These are phyloP conservation scores for Rhinichthys osculus DNA, from an alignment of 2,797 vertebrate species.

Conservation along the genomic window DNA sequence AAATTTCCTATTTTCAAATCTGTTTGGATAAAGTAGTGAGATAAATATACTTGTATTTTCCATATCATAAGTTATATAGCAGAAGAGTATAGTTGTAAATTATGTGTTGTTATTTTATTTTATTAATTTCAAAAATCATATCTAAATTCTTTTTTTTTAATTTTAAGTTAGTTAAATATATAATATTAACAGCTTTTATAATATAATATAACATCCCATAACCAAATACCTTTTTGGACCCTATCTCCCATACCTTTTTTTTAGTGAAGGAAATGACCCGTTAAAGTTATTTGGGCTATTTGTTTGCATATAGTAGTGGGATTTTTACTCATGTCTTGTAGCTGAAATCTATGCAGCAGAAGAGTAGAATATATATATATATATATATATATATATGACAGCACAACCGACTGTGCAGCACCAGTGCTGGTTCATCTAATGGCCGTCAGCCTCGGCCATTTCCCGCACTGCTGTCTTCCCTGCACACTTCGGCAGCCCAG, in stretches of 20 bases:
- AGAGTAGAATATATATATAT: background rate
- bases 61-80: background rate
- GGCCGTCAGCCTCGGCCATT: slow-evolving; percentile 52
- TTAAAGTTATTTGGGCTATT: background rate
- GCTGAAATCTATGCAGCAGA: background rate
- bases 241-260: background rate
- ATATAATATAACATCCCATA: background rate
- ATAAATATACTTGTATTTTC: background rate
- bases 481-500: slow-evolving; percentile 49
- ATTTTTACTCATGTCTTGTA: background rate
- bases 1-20: too few relatives aligned
- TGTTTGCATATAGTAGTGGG: background rate
- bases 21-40: background rate
- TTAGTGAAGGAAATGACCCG: background rate
- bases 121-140: background rate
- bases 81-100: background rate
- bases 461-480: slow-evolving; percentile 49
- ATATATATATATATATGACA: background rate
- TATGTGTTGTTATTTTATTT: too few relatives aligned
- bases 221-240: background rate
- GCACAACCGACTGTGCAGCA: background rate
- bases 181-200: background rate
- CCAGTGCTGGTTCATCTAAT: slow-evolving; percentile 40
- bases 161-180: background rate
- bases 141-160: background rate